Evolutionary conservation across 64 coral and sea anemone species (phyloP).

Genomic region (Dendronephthya gigantea): DNA sequence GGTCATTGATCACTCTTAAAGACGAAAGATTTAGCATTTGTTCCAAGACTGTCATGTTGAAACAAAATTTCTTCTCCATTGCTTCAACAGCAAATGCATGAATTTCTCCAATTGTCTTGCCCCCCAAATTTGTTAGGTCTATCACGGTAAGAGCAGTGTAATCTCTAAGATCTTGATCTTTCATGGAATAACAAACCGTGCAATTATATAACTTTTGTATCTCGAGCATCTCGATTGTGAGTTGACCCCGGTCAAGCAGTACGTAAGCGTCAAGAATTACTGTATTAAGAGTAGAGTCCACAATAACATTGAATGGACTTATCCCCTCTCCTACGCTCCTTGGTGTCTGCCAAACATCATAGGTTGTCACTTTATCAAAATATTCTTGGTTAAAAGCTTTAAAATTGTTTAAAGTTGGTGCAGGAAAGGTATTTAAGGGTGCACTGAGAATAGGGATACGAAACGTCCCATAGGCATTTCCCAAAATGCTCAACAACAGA

Average conservation of each 20-base stretch:
- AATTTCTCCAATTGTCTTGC: neutral
- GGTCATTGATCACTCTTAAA: neutral
- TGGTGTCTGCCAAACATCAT: neutral
- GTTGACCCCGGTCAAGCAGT: neutral
- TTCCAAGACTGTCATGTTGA: slow-evolving; percentile 12
- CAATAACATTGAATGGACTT: neutral
- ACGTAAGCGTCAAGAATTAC: neutral
- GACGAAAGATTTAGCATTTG: neutral
- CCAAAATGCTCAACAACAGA: neutral
- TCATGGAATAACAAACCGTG: neutral
- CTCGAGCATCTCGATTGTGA: neutral
- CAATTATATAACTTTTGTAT: neutral
- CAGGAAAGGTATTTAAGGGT: neutral
- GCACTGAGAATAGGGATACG: neutral
- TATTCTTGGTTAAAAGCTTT: neutral
- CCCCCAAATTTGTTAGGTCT: neutral
- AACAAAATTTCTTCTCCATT: neutral
- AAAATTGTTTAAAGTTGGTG: neutral
- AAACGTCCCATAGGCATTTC: neutral
- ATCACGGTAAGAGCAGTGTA: neutral
- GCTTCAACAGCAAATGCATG: neutral
- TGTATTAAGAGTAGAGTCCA: neutral
- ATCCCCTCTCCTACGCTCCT: neutral
- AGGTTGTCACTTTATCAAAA: neutral
- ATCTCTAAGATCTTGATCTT: neutral